phyloP scores from a whole-genome alignment of 2,888 invertebrate species.

The Agonopterix heracliana region DNA sequence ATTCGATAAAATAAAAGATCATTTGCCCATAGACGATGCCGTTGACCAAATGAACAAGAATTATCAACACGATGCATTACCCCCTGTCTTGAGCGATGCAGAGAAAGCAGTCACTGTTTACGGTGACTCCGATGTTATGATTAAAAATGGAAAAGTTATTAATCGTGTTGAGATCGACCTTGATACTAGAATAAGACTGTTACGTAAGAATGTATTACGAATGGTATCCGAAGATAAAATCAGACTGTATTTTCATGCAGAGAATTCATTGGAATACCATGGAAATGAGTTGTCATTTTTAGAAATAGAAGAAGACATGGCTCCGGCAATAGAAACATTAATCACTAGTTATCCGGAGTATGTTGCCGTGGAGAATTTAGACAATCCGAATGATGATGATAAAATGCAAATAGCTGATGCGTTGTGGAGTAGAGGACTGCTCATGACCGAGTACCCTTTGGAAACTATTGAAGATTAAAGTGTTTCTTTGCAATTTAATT shows the following conservation, averaged over 20 bases:
- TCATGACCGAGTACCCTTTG: conserved; percentile 82
- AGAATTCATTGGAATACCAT: conserved; percentile 91
- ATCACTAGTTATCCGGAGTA: conserved; percentile 87
- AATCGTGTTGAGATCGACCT: conserved; percentile 81
- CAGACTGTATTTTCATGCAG: conserved; percentile 86
- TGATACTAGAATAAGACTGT: conserved; percentile 78
- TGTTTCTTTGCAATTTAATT: conserved; percentile 5
- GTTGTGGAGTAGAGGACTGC: conserved; percentile 88
- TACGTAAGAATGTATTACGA: conserved; percentile 73
- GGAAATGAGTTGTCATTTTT: conserved; percentile 82
- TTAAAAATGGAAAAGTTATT: conserved; percentile 75
- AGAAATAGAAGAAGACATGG: conserved; percentile 81
- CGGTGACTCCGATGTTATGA: conserved; percentile 83
- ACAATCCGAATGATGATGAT: conserved; percentile 77
- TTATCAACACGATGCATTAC: conserved; percentile 90
- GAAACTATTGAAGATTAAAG: conserved; percentile 58
- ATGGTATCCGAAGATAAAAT: conserved; percentile 79
- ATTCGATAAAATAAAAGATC: conserved; percentile 75
- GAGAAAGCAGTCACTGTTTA: conserved; percentile 84
- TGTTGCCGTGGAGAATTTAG: conserved; percentile 82
- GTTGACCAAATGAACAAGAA: conserved; percentile 91
- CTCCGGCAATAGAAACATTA: conserved; percentile 82
- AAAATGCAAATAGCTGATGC: conserved; percentile 81
- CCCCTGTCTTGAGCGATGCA: conserved; percentile 82
- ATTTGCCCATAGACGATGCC: conserved; percentile 84